Evolutionary conservation across 2,888 invertebrate species (phyloP), one percentile per base, ranked within the genome.

Genomic region (Apocheima hispidaria): DNA sequence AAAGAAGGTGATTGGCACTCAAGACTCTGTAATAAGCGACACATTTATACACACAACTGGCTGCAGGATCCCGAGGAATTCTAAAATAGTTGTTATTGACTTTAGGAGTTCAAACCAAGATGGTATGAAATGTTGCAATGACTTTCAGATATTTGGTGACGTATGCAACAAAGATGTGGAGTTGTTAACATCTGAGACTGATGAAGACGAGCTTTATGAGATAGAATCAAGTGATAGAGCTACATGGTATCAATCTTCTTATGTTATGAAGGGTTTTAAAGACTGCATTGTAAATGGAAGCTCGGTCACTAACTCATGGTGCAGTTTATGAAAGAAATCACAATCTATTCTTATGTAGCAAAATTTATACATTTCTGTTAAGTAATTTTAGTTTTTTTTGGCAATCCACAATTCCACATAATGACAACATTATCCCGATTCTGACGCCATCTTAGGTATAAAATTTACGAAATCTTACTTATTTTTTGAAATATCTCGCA

Each of bases 231-330:
- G 81, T 3, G 78, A 86, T 62, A 67, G 67, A 23, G 68, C 72
- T 9, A 81, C 79, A 52, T 94, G 94, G 94, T 94, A 90, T 78
- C 93, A 94, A 72, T 94, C 93, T 16, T 91, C 84, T 52, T 88
- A 90, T 78, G 80, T 92, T 26, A 86, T 94, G 82, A 94, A 94
- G 77, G 94, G 94, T 16, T 94, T 94, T 71, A 94, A 93, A 84
- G 94, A 94, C 74, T 90, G 89, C 71, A 77, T 90, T 77, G 85
- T 94, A 12, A 91, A 94, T 81, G 94, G 94, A 28, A 86, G 82
- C 69, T 94, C 94, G 10, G 86, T 93, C 20, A 91, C 92, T 12
- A 93, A 94, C 72, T 74, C 84, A 41, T 94, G 94, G 94, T 67
- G 82, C 28, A 75, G 80, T 56, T 80, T 78, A 65, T 81, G 73